phyloP scores from a whole-genome alignment of 2,113 vertebrate genomes.

The Jacana jacana region DNA sequence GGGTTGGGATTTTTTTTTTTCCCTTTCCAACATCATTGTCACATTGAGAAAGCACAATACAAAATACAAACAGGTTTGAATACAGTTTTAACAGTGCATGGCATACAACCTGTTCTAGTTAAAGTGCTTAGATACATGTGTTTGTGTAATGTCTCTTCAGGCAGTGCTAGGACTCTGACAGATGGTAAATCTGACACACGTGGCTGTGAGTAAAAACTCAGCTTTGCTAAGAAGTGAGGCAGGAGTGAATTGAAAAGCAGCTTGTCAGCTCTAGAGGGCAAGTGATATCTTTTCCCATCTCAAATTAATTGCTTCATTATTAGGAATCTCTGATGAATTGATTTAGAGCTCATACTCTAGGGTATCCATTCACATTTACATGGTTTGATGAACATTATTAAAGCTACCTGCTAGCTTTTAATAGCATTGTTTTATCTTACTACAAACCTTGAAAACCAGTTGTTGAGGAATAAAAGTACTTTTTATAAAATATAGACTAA shows the following conservation, averaged over 20 bases:
- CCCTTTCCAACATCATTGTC: neutral
- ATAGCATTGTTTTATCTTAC: neutral
- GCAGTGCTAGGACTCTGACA: neutral
- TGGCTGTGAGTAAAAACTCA: neutral
- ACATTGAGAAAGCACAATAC: neutral
- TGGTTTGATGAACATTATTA: neutral
- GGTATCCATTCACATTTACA: neutral
- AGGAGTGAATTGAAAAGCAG: neutral
- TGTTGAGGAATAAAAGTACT: neutral
- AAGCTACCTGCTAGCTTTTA: neutral
- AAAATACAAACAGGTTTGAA: neutral
- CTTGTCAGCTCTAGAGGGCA: neutral
- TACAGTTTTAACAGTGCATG: neutral
- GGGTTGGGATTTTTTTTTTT: neutral
- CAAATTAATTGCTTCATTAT: slow-evolving; percentile 39
- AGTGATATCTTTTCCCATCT: neutral
- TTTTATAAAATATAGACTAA: neutral
- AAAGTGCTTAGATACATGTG: neutral
- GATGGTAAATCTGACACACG: slow-evolving; percentile 9
- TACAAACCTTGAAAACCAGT: neutral
- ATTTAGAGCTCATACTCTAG: neutral
- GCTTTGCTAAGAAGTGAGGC: neutral
- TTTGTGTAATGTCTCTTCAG: neutral
- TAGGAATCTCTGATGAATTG: slow-evolving; percentile 2
- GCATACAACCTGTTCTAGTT: neutral